phyloP scores from a whole-genome alignment of 2,113 vertebrate species.

The Sylvietta virens region DNA sequence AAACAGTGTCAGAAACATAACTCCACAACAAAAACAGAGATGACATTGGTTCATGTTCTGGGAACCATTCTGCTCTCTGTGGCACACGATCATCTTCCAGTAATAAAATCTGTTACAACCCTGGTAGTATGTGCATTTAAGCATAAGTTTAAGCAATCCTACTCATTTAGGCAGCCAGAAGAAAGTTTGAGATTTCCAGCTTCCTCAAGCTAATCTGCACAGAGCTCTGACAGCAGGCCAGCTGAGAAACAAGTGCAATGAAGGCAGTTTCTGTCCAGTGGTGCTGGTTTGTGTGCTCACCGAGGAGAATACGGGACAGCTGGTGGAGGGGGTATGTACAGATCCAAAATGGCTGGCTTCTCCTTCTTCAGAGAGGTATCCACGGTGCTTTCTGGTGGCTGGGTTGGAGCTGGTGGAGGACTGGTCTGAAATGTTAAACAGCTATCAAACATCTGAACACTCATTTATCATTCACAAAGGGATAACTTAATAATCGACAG shows the following conservation, averaged over 20 bases:
- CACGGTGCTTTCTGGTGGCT: slow-evolving; percentile 70
- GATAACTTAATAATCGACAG: background rate
- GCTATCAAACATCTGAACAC: background rate
- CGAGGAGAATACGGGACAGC: slow-evolving; percentile 81
- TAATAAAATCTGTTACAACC: background rate
- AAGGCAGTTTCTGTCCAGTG: background rate
- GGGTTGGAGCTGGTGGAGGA: slow-evolving; percentile 63
- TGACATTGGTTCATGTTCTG: background rate
- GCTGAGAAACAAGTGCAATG: background rate
- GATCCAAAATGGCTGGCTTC: slow-evolving; percentile 85
- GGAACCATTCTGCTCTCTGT: background rate
- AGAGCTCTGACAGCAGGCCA: background rate
- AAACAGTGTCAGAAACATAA: background rate
- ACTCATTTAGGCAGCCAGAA: background rate
- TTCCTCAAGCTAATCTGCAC: background rate
- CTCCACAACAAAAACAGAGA: background rate
- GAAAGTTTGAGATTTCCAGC: background rate
- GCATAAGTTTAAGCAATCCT: background rate
- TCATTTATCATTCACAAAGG: background rate
- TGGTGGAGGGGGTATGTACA: slow-evolving; percentile 90
- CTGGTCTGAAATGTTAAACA: slow-evolving; percentile 67
- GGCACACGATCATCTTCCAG: background rate
- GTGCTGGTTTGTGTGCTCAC: slow-evolving; percentile 61
- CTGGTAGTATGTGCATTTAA: background rate
- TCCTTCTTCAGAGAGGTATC: slow-evolving; percentile 77